Conservation (phyloP, 2,113 vertebrate genomes). For the Dasypus novemcinctus region DNA sequence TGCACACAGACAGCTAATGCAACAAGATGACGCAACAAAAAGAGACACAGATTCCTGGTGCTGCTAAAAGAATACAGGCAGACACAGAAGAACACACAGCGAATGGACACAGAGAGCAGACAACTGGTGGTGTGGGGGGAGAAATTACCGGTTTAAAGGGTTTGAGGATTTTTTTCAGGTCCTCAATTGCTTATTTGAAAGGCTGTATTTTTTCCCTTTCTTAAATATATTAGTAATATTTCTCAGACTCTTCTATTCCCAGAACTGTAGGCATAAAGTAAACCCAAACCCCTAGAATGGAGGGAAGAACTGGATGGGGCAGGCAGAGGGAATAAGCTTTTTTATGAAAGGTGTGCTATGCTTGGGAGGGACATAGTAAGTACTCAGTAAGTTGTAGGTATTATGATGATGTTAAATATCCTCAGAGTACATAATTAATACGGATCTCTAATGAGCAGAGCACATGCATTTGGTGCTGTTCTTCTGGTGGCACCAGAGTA, state of each 20-base stretch:
- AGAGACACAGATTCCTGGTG: too few relatives aligned
- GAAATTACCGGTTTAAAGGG: neutral
- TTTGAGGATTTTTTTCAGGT: conserved; percentile 1
- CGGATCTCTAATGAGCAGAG: neutral
- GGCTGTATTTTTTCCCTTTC: neutral
- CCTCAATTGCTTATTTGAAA: neutral
- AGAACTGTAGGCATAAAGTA: neutral
- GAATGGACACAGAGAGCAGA: too few relatives aligned
- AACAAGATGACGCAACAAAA: too few relatives aligned
- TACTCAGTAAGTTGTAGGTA: neutral
- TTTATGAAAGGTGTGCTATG: neutral
- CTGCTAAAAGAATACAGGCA: too few relatives aligned
- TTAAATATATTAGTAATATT: neutral
- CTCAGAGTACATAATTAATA: neutral
- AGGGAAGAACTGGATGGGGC: neutral
- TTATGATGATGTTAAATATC: neutral
- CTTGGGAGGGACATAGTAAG: neutral
- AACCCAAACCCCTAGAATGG: neutral
- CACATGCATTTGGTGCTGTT: neutral
- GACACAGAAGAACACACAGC: too few relatives aligned
- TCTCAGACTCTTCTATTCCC: neutral
- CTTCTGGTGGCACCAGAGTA: neutral
- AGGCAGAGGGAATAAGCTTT: neutral
- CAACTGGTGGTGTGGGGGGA: too few relatives aligned
- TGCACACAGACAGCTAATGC: too few relatives aligned